Conservation (phyloP, 2,113 vertebrate species). For the Psophia crepitans region DNA sequence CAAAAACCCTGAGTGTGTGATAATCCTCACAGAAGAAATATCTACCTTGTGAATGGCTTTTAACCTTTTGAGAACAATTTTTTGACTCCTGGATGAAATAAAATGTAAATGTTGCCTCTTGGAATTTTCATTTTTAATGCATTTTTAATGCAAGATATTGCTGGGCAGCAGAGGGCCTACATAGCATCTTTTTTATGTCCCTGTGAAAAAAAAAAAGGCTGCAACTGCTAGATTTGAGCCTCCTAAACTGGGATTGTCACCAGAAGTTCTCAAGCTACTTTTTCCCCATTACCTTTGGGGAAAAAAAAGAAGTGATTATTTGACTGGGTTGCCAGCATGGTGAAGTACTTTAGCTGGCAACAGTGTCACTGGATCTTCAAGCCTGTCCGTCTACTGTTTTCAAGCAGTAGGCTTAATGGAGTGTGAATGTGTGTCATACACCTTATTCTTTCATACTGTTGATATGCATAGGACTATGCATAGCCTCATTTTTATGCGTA, state of each 20-base stretch:
- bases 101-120: background rate
- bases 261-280: background rate
- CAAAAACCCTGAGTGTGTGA: background rate
- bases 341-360: background rate
- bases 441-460: background rate
- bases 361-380: background rate
- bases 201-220: background rate
- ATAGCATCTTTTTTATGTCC: background rate
- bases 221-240: background rate
- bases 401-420: background rate
- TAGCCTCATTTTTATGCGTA: background rate
- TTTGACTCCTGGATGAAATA: background rate
- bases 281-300: background rate
- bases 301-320: background rate
- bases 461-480: background rate
- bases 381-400: background rate
- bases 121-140: background rate
- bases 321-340: background rate
- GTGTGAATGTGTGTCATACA: too few relatives aligned
- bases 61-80: background rate
- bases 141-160: background rate
- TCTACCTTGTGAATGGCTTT: background rate
- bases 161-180: background rate
- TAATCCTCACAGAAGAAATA: background rate
- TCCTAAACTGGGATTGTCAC: background rate